Base-by-base conservation (phyloP, 1,140 invertebrate species). In the Panagrolaimus sp. region DNA sequence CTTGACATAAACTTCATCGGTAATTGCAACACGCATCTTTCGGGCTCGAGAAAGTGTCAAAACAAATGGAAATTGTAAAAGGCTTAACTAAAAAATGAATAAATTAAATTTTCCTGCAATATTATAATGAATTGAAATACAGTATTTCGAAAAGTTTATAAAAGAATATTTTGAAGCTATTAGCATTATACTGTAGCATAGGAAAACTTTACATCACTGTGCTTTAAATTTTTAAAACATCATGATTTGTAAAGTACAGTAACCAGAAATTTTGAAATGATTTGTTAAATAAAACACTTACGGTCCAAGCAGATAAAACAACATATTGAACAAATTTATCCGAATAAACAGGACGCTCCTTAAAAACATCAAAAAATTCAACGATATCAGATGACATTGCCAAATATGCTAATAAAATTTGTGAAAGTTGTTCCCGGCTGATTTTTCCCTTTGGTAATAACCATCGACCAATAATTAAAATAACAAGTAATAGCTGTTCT, bases 301-400 rank as follows among this genome's bases (percentile, higher is more conserved):
- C 78, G 16, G 81, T 82, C 82, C 81, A 82, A 9, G 77, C 80
- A 13, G 73, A 69, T 11, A 82, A 71, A 23, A 82, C 80, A 61
- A 79, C 65, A 8, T 70, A 70, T 57, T 83, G 82, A 23, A 82
- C 43, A 14, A 53, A 42, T 16, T 53, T 68, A 43, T 82, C 68
- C 9, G 63, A 23, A 47, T 75, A 81, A 7, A 82, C 80, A 1
- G 67, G 51, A 31, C 68, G 42, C 51, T 80, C 82, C 46, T 82
- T 87, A 84, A 95, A 94, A 0, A 92, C 92, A 82, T 95, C 92
- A 83, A 94, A 94, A 83, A 96, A 94, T 83, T 96, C 92, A 38
- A 95, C 92, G 67, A 96, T 96, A 82, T 96, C 93, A 0, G 92
- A 92, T 0, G 92, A 92, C 23, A 82, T 82, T 1, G 78, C 79